Evolutionary conservation across 2,797 vertebrate species (phyloP), one percentile per base, ranked within the genome.

Genomic region (Geotrypetes seraphini): DNA sequence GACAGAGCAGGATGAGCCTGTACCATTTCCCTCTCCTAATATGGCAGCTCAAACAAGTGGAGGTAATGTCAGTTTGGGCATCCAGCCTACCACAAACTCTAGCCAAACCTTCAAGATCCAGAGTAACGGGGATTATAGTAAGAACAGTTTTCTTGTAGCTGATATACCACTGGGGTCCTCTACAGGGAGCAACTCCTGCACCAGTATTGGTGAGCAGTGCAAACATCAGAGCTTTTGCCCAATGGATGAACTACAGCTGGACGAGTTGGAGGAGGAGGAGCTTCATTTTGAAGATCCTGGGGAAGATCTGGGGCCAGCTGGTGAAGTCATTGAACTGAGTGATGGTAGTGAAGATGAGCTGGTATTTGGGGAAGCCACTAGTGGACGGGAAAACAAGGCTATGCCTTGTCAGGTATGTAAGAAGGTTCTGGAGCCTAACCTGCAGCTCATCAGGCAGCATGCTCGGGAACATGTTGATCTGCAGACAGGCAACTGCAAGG

Each of bases 361-460:
- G 31, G 47, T 71, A 2, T 75, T 79, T 0, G 63, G 53, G 28
- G 79, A 80, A 3, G 32, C 42, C 5, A 39, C 28, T 12, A 57
- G 47, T 5, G 57, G 75, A 53, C 20, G 36, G 19, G 39, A 33
- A 22, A 33, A 47, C 22, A 83, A 83, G 37, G 57, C 80, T 43
- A 57, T 86, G 81, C 82, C 10, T 19, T 98, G 94, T 56, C 89
- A 92, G 62, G 80, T 88, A 4, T 97, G 94, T 46, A 75, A 83
- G 9, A 83, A 62, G 37, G 60, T 83, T 3, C 76, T 97, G 22
- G 83, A 83, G 2, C 77, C 85, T 3, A 92, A 98, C 55, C 76
- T 92, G 2, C 73, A 76, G 1, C 58, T 85, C 46, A 81, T 97
- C 54, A 79, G 84, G 15, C 69, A 85, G 31, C 96, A 97, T 2